These are phyloP conservation scores for Sinocyclocheilus anshuiensis DNA, from an alignment of 2,113 vertebrate species.

Conservation along the genomic window DNA sequence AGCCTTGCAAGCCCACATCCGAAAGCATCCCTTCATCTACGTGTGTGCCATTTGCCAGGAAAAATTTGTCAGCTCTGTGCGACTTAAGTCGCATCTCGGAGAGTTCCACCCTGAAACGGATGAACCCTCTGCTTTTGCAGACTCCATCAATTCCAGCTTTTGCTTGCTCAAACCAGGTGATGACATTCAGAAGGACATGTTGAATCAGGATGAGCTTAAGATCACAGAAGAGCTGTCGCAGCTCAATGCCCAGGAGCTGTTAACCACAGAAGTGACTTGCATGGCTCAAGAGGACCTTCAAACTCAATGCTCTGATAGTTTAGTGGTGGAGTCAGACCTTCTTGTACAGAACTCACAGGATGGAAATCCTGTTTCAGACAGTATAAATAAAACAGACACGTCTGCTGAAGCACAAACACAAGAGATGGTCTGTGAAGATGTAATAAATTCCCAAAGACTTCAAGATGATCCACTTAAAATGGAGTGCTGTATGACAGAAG, in stretches of 20 bases:
- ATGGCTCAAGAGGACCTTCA: constrained; percentile 35
- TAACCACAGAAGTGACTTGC: constrained; percentile 40
- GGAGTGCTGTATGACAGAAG: constrained; percentile 5
- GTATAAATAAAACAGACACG: neutral
- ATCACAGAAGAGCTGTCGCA: constrained; percentile 60
- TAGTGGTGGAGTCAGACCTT: constrained; percentile 31
- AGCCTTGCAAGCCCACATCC: constrained; percentile 84
- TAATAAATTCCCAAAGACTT: neutral
- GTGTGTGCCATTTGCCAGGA: constrained; percentile 82
- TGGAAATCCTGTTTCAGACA: constrained; percentile 18
- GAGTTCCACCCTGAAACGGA: constrained; percentile 77
- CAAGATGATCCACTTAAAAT: constrained; percentile 1
- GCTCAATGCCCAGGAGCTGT: constrained; percentile 43
- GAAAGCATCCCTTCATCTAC: constrained; percentile 93
- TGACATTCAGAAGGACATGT: constrained; percentile 80
- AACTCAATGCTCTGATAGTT: neutral
- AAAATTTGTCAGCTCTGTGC: constrained; percentile 89
- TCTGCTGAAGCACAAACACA: constrained; percentile 15
- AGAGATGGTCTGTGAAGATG: constrained; percentile 11
- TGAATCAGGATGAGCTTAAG: constrained; percentile 71
- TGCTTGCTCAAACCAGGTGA: constrained; percentile 86
- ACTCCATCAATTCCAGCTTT: constrained; percentile 91
- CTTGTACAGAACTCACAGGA: constrained; percentile 40
- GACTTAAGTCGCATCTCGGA: constrained; percentile 84
- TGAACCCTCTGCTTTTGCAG: constrained; percentile 76